phyloP scores from a whole-genome alignment of 2,888 invertebrate genomes.

The Pharmacophagus antenor region DNA sequence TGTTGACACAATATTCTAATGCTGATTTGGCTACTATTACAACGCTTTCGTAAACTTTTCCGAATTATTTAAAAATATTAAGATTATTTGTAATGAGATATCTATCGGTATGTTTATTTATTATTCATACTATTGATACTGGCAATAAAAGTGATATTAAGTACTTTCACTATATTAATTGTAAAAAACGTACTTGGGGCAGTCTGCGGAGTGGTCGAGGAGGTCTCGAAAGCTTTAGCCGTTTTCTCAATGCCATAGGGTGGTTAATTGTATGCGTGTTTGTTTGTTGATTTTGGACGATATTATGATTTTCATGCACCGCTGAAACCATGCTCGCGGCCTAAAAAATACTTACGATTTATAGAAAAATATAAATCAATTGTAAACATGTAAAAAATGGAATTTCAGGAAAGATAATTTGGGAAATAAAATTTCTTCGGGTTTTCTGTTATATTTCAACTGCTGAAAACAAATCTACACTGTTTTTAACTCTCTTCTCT shows the following conservation, averaged over 20 bases:
- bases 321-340: constrained; percentile 82
- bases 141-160: background rate
- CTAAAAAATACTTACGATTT: constrained; percentile 39
- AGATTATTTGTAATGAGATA: too few species aligned
- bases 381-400: background rate
- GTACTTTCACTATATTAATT: background rate
- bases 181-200: constrained; percentile 75
- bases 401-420: too few species aligned
- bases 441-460: too few species aligned
- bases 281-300: constrained; percentile 66
- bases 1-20: too few species aligned
- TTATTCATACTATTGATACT: too few species aligned
- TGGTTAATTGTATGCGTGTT: constrained; percentile 73
- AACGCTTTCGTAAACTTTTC: too few species aligned
- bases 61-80: too few species aligned
- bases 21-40: too few species aligned
- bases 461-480: too few species aligned
- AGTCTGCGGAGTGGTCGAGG: constrained; percentile 69
- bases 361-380: background rate
- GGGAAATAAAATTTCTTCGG: too few species aligned
- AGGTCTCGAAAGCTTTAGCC: constrained; percentile 61
- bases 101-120: too few species aligned
- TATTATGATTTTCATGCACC: constrained; percentile 74
- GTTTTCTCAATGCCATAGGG: constrained; percentile 70
- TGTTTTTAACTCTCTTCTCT: too few species aligned